Base-by-base conservation (phyloP, 2,113 vertebrate species). In the Caranx ignobilis region DNA sequence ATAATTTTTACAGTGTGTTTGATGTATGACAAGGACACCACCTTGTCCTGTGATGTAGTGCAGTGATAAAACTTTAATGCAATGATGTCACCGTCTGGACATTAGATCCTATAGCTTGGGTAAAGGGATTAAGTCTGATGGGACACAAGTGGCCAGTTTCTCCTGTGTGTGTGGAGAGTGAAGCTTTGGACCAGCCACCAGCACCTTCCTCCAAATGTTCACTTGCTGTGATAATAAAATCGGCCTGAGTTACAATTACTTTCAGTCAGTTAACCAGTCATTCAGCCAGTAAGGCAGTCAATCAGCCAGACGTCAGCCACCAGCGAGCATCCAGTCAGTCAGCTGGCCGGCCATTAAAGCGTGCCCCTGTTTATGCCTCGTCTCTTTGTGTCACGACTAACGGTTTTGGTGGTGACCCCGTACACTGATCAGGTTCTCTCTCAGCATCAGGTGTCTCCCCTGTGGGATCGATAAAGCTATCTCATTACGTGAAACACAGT, bases 371-470 rank as follows among this genome's bases (percentile, higher is more conserved):
- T 61, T 56, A 35, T 21, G 71, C 60, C 39, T 75, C 3, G 9
- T 54, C 55, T 86, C 56, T 79, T 78, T 15, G 60, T 81, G 41
- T 71, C 69, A 5, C 1, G 66, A 78, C 45, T 10, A 19, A 70
- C 8, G 1, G 0, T 73, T 75, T 71, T 64, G 57, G 75, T 64
- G 34, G 3, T 69, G 80, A 77, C 77, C 66, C 48, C 41, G 50
- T 11, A 39, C 10, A 11, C 73, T 54, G 74, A 88, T 90, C 73
- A 59, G 11, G 75, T 91, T 88, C 88, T 77, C 67, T 52, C 9
- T 56, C 31, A 56, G 82, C 82, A 71, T 93, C 89, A 83, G 63
- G 75, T 91, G 85, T 90, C 92, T 11, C 73, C 18, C 7, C 71
- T 6, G 67, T 21, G 31, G 77, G 55, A 83, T 81, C 62, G 31